phyloP scores from a whole-genome alignment of 2,113 vertebrate genomes.

The Petromus typicus region DNA sequence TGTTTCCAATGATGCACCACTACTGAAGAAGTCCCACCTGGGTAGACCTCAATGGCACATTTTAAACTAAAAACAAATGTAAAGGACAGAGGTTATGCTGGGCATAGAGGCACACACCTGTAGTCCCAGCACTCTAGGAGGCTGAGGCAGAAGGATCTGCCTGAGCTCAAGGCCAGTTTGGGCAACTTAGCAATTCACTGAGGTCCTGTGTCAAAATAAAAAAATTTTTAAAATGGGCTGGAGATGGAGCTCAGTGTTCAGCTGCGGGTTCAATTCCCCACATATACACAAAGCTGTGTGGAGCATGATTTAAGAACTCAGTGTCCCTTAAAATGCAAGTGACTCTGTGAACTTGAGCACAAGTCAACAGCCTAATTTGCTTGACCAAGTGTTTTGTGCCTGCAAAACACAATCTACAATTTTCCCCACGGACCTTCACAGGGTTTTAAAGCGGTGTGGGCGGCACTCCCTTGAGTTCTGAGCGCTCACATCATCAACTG shows the following conservation, averaged over 20 bases:
- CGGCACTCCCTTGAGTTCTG: background rate
- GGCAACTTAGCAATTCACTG: background rate
- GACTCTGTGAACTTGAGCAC: conserved; percentile 43
- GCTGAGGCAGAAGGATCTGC: background rate
- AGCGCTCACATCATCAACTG: conserved; percentile 18
- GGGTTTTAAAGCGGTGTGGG: conserved; percentile 3
- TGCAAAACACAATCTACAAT: conserved; percentile 50
- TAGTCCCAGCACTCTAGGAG: background rate
- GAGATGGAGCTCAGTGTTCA: background rate
- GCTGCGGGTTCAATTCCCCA: background rate
- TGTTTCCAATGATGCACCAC: background rate
- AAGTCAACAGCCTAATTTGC: conserved; percentile 49
- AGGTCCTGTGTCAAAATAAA: background rate
- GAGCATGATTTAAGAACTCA: background rate
- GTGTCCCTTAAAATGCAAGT: conserved; percentile 27
- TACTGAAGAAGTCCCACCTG: too few relatives aligned
- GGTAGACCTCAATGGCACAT: too few relatives aligned
- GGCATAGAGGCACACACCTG: background rate
- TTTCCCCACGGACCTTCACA: background rate
- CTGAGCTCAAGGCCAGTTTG: background rate
- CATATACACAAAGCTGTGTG: background rate
- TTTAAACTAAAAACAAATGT: conserved; percentile 46
- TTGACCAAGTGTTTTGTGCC: background rate
- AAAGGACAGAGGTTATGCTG: background rate
- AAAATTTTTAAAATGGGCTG: background rate